Base-by-base conservation (phyloP, 2,113 vertebrate genomes). In the Paedocypris sp. region DNA sequence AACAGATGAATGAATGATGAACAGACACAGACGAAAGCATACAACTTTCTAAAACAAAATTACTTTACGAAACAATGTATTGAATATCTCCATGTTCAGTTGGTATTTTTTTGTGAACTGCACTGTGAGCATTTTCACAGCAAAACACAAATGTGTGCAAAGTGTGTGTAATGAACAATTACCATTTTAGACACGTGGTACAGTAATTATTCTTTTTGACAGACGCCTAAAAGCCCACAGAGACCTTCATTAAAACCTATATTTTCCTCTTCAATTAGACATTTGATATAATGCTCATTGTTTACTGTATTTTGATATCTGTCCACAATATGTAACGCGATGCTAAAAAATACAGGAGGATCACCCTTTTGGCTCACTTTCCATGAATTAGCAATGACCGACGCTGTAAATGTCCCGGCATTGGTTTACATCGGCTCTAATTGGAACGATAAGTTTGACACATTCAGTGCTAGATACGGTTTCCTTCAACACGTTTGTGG, bases 371-470 rank as follows among this genome's bases (percentile, higher is more conserved):
- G 42, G 26, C 54, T 22, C 6, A 7, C 18, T 32, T 69, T 60
- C 43, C 49, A 61, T 70, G 51, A 66, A 62, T 70, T 58, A 70
- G 35, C 65, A 60, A 32, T 62, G 69, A 64, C 68, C 47, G 60
- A 67, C 59, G 36, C 62, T 9, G 13, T 52, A 69, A 72, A 75
- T 71, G 72, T 77, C 59, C 75, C 75, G 77, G 79, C 74, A 70
- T 69, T 76, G 75, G 73, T 75, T 80, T 69, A 77, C 72, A 73
- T 65, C 72, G 73, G 73, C 76, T 73, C 73, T 82, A 80, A 82
- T 77, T 76, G 78, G 60, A 67, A 68, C 52, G 78, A 75, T 77
- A 75, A 70, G 70, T 70, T 68, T 77, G 61, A 73, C 69, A 60
- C 72, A 22, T 74, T 73, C 70, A 67, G 68, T 63, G 35, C 3